Evolutionary conservation across 2,113 vertebrate genomes (phyloP).

Genomic region (Brienomyrus longianalis): DNA sequence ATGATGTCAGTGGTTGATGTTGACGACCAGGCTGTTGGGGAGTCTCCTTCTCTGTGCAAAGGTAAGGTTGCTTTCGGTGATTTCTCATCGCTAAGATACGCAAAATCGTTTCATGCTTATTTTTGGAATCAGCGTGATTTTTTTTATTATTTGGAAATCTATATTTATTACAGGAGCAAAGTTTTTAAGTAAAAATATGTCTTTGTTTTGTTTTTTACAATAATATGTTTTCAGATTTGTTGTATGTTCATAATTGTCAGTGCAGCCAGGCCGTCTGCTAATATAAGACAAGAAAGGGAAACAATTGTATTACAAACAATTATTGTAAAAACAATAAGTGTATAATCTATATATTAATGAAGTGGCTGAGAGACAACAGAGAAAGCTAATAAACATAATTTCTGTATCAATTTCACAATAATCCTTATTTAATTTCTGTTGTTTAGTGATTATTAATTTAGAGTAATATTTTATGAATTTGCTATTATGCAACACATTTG

Average conservation of each 20-base stretch:
- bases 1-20: constrained; percentile 46
- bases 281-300: not conserved
- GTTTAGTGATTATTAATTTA: not conserved
- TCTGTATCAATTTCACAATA: not conserved
- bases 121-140: not conserved
- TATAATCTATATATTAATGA: not conserved
- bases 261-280: not conserved
- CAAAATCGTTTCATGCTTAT: not conserved
- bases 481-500: not conserved
- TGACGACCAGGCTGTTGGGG: constrained; percentile 35
- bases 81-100: not conserved
- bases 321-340: not conserved
- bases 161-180: not conserved
- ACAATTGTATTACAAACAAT: not conserved
- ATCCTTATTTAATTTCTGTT: not conserved
- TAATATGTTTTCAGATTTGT: not conserved
- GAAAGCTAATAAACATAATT: not conserved
- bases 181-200: not conserved
- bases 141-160: not conserved
- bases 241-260: not conserved
- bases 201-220: not conserved
- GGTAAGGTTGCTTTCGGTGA: constrained; percentile 44
- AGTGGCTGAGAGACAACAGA: not conserved
- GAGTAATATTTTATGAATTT: not conserved
- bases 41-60: constrained; percentile 43